Percentiles rank a stretch among this genome's conserved stretches.
These are phyloP conservation scores for Gorsachius goisagi DNA, from an alignment of 2,113 vertebrate species.

Conservation along the genomic window DNA sequence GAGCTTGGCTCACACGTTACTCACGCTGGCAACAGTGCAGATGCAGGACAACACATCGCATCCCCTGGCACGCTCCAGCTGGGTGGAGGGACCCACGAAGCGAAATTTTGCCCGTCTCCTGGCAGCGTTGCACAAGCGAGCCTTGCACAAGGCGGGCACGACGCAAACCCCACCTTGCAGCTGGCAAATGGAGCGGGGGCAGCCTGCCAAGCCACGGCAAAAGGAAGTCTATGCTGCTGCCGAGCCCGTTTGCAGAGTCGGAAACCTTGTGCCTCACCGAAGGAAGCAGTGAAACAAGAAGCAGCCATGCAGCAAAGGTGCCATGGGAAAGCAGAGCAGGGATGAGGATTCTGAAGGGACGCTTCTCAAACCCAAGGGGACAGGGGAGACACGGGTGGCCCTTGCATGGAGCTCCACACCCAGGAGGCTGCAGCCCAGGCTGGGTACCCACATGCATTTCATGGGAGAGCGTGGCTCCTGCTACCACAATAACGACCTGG, in stretches of 20 bases:
- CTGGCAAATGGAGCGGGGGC: neutral
- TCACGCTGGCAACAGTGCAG: neutral
- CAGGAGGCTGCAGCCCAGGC: neutral
- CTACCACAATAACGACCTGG: neutral
- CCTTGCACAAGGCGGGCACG: neutral
- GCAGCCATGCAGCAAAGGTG: neutral
- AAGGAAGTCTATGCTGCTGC: neutral
- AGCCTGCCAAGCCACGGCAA: neutral
- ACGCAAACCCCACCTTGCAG: neutral
- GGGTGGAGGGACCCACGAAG: neutral
- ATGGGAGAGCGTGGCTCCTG: neutral
- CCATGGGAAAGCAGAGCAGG: neutral
- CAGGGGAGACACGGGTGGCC: rapidly evolving
- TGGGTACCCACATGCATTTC: rapidly evolving
- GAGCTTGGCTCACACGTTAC: neutral
- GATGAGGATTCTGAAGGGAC: neutral
- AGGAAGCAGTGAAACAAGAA: neutral
- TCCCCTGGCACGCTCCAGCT: neutral
- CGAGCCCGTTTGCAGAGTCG: rapidly evolving
- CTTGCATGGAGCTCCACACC: neutral
- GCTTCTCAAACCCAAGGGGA: neutral
- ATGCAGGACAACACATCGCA: neutral
- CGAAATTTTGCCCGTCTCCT: rapidly evolving
- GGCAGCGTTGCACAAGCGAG: rapidly evolving
- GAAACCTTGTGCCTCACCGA: rapidly evolving